Conservation (phyloP, 2,113 vertebrate genomes). For the Amblyornis subalaris region DNA sequence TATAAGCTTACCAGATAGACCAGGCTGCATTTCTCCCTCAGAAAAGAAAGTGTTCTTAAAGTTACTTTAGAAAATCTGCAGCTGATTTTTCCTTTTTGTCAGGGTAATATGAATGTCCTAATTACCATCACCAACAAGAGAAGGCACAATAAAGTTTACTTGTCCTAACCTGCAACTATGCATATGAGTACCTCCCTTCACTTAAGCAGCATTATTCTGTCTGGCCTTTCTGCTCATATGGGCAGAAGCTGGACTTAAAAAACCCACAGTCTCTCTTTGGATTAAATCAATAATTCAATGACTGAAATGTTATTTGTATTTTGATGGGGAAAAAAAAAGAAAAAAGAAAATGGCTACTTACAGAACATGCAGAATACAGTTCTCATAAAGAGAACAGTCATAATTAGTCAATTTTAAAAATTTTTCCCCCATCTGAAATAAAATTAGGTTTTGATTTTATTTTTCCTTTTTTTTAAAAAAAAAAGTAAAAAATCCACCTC, state of each 20-base stretch:
- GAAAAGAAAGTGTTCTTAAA: not conserved
- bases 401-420: not conserved
- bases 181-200: not conserved
- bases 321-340: not conserved
- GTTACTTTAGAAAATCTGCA: not conserved
- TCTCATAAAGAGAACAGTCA: not conserved
- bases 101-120: not conserved
- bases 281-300: not conserved
- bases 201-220: not conserved
- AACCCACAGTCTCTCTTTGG: not conserved
- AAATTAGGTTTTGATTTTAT: not conserved
- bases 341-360: not conserved
- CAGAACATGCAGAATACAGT: not conserved
- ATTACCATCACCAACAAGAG: conserved; percentile 34
- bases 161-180: conserved; percentile 43
- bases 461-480: not conserved
- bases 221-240: not conserved
- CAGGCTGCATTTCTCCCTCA: not conserved
- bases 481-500: not conserved
- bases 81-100: not conserved
- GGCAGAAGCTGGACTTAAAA: not conserved
- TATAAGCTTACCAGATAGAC: not conserved
- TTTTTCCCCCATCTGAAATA: not conserved
- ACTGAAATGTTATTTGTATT: not conserved
- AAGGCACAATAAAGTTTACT: conserved; percentile 37